A percentile compares a stretch with the other conserved stretches of the same genome.
Evolutionary conservation across 2,888 invertebrate species (phyloP).

Genomic region (Pammene aurita): DNA sequence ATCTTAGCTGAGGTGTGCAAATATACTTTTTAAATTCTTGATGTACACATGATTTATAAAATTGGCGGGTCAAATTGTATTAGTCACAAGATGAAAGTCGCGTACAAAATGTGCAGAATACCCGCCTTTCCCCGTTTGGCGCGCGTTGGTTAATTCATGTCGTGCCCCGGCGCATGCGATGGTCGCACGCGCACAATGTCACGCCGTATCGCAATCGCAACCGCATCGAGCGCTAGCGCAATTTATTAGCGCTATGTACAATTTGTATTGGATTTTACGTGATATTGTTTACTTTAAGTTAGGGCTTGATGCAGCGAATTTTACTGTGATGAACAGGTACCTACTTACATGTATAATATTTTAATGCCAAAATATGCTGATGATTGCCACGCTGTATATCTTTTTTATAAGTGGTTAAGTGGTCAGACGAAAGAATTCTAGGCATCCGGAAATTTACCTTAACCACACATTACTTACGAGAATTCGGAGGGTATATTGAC

Average conservation of each 20-base stretch:
- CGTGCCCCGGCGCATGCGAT: conserved; percentile 47
- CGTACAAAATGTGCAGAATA: background rate
- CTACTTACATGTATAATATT: background rate
- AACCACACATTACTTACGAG: conserved; percentile 4
- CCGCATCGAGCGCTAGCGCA: conserved; percentile 16
- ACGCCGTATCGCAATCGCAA: conserved; percentile 38
- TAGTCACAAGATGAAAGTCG: background rate
- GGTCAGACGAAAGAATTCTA: background rate
- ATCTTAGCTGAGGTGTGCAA: too few relatives aligned
- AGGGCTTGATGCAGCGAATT: background rate
- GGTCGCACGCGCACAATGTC: conserved; percentile 53
- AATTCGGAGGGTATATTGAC: conserved; percentile 18
- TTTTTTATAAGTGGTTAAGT: too few relatives aligned
- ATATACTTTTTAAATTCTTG: too few relatives aligned
- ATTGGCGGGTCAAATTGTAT: background rate
- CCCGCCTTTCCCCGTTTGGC: conserved; percentile 12
- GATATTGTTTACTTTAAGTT: background rate
- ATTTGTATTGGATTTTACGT: conserved; percentile 20
- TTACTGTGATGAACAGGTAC: background rate
- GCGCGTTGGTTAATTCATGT: conserved; percentile 27
- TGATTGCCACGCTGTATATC: too few relatives aligned
- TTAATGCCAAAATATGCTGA: too few relatives aligned
- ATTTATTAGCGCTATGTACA: conserved; percentile 25
- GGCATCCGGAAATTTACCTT: conserved; percentile 17
- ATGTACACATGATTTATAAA: background rate